Evolutionary conservation across 2,113 vertebrate species (phyloP).

Genomic region (Upupa epops): DNA sequence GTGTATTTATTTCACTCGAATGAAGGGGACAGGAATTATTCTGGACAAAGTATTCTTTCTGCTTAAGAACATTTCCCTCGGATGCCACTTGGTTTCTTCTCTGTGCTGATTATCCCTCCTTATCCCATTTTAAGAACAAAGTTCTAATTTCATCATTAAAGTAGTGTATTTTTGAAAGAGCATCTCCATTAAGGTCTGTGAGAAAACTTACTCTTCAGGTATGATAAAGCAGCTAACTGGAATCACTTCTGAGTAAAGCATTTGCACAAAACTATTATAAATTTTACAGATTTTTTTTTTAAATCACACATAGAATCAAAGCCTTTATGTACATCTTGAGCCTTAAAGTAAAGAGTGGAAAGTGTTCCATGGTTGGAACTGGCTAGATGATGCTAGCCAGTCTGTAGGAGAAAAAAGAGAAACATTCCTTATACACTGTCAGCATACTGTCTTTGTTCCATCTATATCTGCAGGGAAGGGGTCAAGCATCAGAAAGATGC

Average conservation of each 20-base stretch:
- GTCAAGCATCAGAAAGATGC: background rate
- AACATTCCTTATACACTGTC: background rate
- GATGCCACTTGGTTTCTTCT: background rate
- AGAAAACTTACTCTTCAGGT: background rate
- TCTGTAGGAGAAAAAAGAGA: background rate
- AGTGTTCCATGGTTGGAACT: background rate
- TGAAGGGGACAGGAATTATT: background rate
- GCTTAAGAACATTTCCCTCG: background rate
- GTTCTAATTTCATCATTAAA: background rate
- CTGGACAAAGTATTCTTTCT: background rate
- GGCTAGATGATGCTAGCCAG: background rate
- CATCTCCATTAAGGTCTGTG: background rate
- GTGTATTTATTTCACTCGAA: background rate
- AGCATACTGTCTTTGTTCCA: background rate
- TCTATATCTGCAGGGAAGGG: background rate
- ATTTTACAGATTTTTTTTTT: background rate
- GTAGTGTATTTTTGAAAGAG: background rate
- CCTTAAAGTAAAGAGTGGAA: background rate
- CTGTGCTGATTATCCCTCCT: background rate
- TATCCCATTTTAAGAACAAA: background rate
- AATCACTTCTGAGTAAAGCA: background rate
- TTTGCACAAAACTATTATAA: background rate
- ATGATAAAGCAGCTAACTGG: background rate
- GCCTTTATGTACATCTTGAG: background rate
- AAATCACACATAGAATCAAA: background rate